Percentiles rank a stretch among this genome's conserved stretches.
phyloP scores from a whole-genome alignment of 2,888 invertebrate genomes.

The Napeogenes inachia region DNA sequence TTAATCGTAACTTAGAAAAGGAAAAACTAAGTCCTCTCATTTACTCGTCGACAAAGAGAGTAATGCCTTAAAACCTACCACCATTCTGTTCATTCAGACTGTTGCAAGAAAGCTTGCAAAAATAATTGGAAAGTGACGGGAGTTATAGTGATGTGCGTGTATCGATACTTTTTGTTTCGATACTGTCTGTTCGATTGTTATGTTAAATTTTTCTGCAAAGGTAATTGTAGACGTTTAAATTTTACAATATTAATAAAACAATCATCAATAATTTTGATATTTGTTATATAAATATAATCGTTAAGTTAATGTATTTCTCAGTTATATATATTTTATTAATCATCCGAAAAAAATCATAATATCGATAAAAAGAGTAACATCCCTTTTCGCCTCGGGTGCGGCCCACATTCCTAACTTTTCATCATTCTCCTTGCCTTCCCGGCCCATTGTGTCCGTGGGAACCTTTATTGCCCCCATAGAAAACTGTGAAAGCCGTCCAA shows the following conservation, averaged over 20 bases:
- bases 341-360: background rate
- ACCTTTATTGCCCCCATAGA: slow-evolving; percentile 76
- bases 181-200: no score
- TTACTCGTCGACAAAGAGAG: slow-evolving; percentile 58
- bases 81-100: slow-evolving; percentile 64
- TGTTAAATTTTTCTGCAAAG: no score
- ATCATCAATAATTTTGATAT: no score
- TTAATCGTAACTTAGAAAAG: slow-evolving; percentile 71
- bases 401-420: slow-evolving; percentile 76
- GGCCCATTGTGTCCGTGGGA: slow-evolving; percentile 73
- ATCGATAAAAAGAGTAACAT: slow-evolving; percentile 35
- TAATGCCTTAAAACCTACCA: slow-evolving; percentile 67
- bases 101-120: slow-evolving; percentile 69
- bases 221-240: no score
- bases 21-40: slow-evolving; percentile 64
- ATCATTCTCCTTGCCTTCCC: slow-evolving; percentile 70
- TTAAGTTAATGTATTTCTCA: no score
- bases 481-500: slow-evolving; percentile 71
- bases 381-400: slow-evolving; percentile 63
- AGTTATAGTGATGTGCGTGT: slow-evolving; percentile 34
- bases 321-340: no score
- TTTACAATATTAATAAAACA: no score
- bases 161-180: slow-evolving; percentile 22
- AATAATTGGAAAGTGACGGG: slow-evolving; percentile 75
- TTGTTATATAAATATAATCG: no score